Base-by-base conservation (phyloP, 2,113 vertebrate species). In the Ibidorhyncha struthersii region DNA sequence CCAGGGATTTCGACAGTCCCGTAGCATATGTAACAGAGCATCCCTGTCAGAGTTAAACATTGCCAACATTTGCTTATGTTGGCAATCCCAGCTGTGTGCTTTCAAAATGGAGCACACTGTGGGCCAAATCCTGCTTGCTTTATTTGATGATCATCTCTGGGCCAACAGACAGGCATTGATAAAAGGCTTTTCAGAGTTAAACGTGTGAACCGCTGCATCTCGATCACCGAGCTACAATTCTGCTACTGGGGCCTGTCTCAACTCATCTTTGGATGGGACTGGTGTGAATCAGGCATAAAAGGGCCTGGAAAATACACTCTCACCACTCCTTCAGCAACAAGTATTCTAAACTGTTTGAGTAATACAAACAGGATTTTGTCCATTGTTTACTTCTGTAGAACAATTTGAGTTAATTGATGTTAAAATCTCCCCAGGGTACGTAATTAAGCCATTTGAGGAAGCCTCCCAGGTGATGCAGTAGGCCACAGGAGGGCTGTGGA, bases 51-150 rank as follows among this genome's bases (percentile, higher is more conserved):
- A 94, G 40, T 79, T 92, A 53, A 84, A 69, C 52, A n/a, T 36
- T 85, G 89, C 84, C 70, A 97, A 25, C 45, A n/a, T 95, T 94
- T 95, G 92, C 95, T 95, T 86, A 32, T 82, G 30, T 67, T 89
- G 81, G 59, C 34, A 52, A 12, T 91, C 59, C 36, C 95, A 89
- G 73, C 71, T 82, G 29, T 81, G 26, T 88, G 29, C 52, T 81
- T 96, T 93, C 53, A 90, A 89, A 77, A 63, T 90, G 70, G 90
- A 91, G 61, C 63, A 32, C 41, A 6, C 2, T 6, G 43, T 82
- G 72, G 96, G 59, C 83, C 86, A 88, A 69, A 74, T 90, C 66
- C 81, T 92, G 72, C 69, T 82, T 89, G 38, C 40, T 89, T 91
- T 94, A 43, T 79, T 93, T 76, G 82, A 53, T 84, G 63, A 74